Conservation (phyloP, 1,140 invertebrate species). For the Linepithema humile region DNA sequence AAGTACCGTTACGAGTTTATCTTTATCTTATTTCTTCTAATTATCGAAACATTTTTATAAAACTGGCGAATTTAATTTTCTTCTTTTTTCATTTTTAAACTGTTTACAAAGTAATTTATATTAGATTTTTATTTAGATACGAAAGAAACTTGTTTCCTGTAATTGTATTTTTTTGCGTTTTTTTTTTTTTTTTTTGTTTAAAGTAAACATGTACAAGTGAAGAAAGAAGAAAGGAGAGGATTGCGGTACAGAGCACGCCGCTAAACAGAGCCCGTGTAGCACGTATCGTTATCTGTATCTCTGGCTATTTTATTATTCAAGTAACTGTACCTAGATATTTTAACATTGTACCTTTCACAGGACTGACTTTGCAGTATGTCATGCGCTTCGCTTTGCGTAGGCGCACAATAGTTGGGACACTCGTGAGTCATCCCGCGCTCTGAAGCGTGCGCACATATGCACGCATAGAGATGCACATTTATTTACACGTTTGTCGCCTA, state of each 20-base stretch:
- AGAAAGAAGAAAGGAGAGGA: neutral
- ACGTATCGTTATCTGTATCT: conserved; percentile 23
- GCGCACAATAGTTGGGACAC: conserved; percentile 49
- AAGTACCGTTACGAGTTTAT: no score
- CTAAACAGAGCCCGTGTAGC: neutral
- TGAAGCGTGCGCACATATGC: neutral
- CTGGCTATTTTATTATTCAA: conserved; percentile 45
- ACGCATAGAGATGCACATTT: conserved; percentile 26
- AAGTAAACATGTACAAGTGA: neutral
- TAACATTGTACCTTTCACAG: conserved; percentile 41
- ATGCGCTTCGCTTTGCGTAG: conserved; percentile 42
- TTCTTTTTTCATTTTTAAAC: neutral
- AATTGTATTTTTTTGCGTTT: neutral
- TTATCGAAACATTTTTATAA: no score
- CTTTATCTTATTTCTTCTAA: no score
- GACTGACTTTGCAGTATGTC: conserved; percentile 40
- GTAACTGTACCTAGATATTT: conserved; percentile 45
- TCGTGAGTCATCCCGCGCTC: conserved; percentile 44
- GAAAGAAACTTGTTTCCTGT: neutral
- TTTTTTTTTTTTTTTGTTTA: neutral
- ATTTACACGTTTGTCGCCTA: conserved; percentile 65
- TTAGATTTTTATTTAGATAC: neutral
- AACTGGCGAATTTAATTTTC: neutral
- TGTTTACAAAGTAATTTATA: neutral
- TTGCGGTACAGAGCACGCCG: neutral